phyloP scores from a whole-genome alignment of 2,888 invertebrate genomes.

The Troilus luridus region DNA sequence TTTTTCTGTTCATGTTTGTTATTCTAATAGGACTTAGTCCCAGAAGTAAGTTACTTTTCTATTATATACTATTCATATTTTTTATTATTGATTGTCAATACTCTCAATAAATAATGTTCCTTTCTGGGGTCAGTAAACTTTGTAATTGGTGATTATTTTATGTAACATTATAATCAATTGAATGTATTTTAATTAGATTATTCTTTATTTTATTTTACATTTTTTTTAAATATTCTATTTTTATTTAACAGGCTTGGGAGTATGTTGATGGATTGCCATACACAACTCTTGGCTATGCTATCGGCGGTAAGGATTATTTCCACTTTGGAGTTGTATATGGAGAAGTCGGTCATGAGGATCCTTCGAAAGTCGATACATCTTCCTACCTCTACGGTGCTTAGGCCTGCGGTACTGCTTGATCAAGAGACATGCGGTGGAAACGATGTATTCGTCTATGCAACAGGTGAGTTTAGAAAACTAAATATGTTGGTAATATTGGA shows the following conservation, averaged over 20 bases:
- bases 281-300: constrained; percentile 84
- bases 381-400: constrained; percentile 69
- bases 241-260: constrained; percentile 73
- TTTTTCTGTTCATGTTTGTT: no score
- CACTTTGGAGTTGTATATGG: constrained; percentile 58
- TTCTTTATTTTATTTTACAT: neutral
- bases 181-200: neutral
- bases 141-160: no score
- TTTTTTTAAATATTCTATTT: neutral
- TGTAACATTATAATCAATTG: no score
- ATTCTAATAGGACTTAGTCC: no score
- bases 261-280: constrained; percentile 76
- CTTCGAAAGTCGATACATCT: constrained; percentile 74
- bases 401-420: constrained; percentile 63
- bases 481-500: no score
- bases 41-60: no score
- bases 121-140: no score
- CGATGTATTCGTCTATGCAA: constrained; percentile 72
- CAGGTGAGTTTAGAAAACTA: constrained; percentile 69
- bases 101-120: no score
- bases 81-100: no score
- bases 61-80: no score
- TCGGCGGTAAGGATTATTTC: constrained; percentile 80
- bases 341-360: constrained; percentile 74
- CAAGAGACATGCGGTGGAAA: constrained; percentile 66